Percentiles rank a stretch among this genome's conserved stretches.
Conservation (phyloP, 2,797 vertebrate species). For the Oophaga sylvatica region DNA sequence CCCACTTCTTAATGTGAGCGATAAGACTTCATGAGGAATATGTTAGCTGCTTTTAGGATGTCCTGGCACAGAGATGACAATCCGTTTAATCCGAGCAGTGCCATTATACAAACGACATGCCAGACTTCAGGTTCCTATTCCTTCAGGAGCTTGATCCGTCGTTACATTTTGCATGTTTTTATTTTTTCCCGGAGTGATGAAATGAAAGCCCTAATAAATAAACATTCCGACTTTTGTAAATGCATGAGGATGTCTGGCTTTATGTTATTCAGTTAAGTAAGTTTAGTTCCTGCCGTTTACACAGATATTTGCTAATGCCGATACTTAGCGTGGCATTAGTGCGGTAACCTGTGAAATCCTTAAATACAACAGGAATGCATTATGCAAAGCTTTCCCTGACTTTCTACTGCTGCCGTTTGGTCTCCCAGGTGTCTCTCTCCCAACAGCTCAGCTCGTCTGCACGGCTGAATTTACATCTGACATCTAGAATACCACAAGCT, state of each 20-base stretch:
- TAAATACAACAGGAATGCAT: slow-evolving; percentile 41
- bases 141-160: background rate
- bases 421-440: slow-evolving; percentile 46
- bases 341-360: slow-evolving; percentile 33
- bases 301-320: slow-evolving; percentile 28
- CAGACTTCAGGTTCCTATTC: slow-evolving; percentile 3
- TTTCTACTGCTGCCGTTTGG: slow-evolving; percentile 31
- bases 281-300: slow-evolving; percentile 31
- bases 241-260: slow-evolving; percentile 23
- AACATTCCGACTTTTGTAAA: slow-evolving; percentile 33
- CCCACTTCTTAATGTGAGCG: background rate
- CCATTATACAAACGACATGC: background rate
- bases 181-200: background rate
- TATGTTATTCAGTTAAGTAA: slow-evolving; percentile 21
- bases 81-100: background rate
- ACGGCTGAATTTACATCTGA: slow-evolving; percentile 52
- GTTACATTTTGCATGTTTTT: slow-evolving; percentile 13
- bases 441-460: slow-evolving; percentile 26
- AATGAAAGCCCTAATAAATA: slow-evolving; percentile 36
- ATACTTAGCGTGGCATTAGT: slow-evolving; percentile 47
- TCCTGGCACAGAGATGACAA: background rate
- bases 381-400: slow-evolving; percentile 35
- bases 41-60: too few species aligned
- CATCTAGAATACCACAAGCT: slow-evolving; percentile 50
- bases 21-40: background rate